These are phyloP conservation scores for Diaperis boleti DNA, from an alignment of 2,888 invertebrate species.

Conservation along the genomic window DNA sequence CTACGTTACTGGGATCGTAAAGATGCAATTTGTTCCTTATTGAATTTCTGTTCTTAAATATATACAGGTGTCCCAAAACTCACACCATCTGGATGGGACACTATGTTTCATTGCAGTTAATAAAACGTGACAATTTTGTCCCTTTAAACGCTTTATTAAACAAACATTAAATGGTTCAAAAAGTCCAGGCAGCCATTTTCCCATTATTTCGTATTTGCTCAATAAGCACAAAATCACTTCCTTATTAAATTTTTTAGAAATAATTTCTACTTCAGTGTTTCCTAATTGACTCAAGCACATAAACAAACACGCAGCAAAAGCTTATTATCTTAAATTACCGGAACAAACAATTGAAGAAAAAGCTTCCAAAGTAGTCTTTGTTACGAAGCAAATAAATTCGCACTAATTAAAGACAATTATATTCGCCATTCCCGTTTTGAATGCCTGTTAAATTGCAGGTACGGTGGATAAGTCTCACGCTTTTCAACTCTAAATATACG, in stretches of 20 bases:
- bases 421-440: slow-evolving; percentile 8
- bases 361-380: slow-evolving; percentile 14
- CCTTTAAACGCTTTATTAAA: too few species aligned
- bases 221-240: too few species aligned
- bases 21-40: too few species aligned
- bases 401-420: slow-evolving; percentile 24
- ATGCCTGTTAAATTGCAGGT: slow-evolving; percentile 11
- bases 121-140: too few species aligned
- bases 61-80: too few species aligned
- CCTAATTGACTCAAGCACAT: slow-evolving; percentile 16
- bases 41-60: too few species aligned
- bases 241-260: slow-evolving; percentile 9
- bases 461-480: slow-evolving; percentile 1
- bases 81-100: too few species aligned
- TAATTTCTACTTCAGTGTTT: background rate
- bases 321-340: slow-evolving; percentile 21
- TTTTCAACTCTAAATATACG: background rate
- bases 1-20: too few species aligned
- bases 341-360: slow-evolving; percentile 6
- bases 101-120: too few species aligned
- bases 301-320: slow-evolving; percentile 16
- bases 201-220: too few species aligned
- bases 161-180: too few species aligned
- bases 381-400: slow-evolving; percentile 11
- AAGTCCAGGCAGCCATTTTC: too few species aligned